Conservation (phyloP, 2,797 vertebrate species). For the Gadopsis marmoratus region DNA sequence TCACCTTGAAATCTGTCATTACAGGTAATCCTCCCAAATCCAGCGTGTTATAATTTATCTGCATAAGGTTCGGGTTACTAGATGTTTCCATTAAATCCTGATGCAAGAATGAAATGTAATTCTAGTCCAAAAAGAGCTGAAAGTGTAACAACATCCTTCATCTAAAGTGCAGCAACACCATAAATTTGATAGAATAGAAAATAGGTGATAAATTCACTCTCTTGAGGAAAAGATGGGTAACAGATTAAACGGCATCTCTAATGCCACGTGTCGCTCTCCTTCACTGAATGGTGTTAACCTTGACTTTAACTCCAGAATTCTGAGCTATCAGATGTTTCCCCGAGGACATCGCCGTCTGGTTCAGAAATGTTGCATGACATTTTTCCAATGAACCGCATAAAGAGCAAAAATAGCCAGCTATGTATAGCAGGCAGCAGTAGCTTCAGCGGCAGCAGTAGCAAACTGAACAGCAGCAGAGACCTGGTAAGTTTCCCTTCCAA, state of each 20-base stretch:
- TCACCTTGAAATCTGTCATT: conserved; percentile 58
- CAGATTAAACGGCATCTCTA: conserved; percentile 50
- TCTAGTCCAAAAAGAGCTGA: conserved; percentile 21
- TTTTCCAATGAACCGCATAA: conserved; percentile 40
- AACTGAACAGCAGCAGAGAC: background rate
- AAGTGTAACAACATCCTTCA: conserved; percentile 34
- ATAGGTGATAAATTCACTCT: conserved; percentile 43
- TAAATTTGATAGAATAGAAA: conserved; percentile 40
- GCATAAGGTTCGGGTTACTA: conserved; percentile 27
- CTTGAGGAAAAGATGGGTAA: conserved; percentile 43
- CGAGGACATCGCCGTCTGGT: conserved; percentile 36
- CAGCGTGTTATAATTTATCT: conserved; percentile 36
- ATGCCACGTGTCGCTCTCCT: conserved; percentile 35
- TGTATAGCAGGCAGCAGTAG: conserved; percentile 8
- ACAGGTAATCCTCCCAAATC: conserved; percentile 50
- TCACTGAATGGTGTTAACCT: conserved; percentile 33
- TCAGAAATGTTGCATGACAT: conserved; percentile 35
- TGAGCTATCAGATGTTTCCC: conserved; percentile 45
- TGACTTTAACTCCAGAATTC: conserved; percentile 55
- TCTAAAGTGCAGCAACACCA: conserved; percentile 11
- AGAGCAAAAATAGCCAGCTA: conserved; percentile 25
- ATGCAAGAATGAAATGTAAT: conserved; percentile 43
- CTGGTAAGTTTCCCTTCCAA: background rate
- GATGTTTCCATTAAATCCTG: conserved; percentile 34
- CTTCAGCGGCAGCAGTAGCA: background rate